These are phyloP conservation scores for Andrena bucephala DNA, from an alignment of 2,888 invertebrate genomes.

Conservation along the genomic window DNA sequence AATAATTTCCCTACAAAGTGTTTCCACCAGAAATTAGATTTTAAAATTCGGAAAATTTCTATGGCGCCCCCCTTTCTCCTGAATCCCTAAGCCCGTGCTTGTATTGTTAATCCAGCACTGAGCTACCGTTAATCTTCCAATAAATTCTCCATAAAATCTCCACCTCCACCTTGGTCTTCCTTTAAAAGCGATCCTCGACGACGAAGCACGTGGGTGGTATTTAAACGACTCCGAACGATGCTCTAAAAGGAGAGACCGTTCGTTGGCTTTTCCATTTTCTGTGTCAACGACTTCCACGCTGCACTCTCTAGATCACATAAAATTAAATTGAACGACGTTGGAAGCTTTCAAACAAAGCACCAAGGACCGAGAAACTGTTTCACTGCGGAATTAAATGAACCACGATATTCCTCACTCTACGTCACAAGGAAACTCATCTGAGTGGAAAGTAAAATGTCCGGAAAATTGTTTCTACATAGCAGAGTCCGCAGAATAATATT, in stretches of 20 bases:
- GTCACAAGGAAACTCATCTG: background rate
- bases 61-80: too few species aligned
- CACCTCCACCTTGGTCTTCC: background rate
- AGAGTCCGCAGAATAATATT: background rate
- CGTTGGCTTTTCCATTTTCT: background rate
- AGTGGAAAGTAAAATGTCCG: background rate
- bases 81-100: too few species aligned
- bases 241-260: constrained; percentile 5
- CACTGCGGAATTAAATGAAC: too few species aligned
- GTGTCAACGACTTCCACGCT: constrained; percentile 6
- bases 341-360: background rate
- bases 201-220: constrained; percentile 10
- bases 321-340: background rate
- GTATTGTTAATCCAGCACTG: background rate
- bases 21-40: too few species aligned
- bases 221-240: background rate
- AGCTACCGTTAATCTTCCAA: background rate
- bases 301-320: background rate
- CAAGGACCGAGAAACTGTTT: too few species aligned
- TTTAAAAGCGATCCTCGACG: background rate
- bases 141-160: background rate
- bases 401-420: too few species aligned
- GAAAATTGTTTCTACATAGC: background rate
- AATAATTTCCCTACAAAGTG: background rate
- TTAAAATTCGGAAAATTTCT: too few species aligned